Evolutionary conservation across 2,113 vertebrate genomes (phyloP).

Genomic region (Megaceryle maxima): DNA sequence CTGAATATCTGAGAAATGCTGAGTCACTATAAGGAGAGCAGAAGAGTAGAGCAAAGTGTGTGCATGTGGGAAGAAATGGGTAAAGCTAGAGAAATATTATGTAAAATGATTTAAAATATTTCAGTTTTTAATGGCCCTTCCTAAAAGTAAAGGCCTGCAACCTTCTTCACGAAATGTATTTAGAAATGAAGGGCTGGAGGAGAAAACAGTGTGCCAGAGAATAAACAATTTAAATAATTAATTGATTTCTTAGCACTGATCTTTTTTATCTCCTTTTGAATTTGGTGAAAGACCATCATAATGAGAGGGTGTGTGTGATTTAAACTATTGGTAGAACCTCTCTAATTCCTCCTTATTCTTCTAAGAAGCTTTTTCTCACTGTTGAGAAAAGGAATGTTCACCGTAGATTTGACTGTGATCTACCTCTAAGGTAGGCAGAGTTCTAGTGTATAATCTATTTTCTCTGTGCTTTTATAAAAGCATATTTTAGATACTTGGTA

Average conservation of each 20-base stretch:
- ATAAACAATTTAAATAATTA: not conserved
- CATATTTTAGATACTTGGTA: not conserved
- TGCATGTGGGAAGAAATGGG: not conserved
- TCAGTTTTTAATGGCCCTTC: not conserved
- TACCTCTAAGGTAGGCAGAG: not conserved
- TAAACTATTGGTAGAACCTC: not conserved
- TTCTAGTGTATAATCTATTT: not conserved
- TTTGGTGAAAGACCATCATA: not conserved
- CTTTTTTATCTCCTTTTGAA: not conserved
- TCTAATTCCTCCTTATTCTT: not conserved
- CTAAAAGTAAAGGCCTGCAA: not conserved
- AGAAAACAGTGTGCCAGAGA: not conserved
- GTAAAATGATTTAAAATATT: not conserved
- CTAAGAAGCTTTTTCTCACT: not conserved
- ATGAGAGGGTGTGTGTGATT: not conserved
- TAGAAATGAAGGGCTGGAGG: not conserved
- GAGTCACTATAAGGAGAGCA: slow-evolving; percentile 17
- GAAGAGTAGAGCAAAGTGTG: not conserved
- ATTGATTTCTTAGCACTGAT: not conserved
- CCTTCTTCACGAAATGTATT: not conserved
- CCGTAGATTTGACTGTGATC: not conserved
- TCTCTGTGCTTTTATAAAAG: not conserved
- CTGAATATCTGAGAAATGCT: slow-evolving; percentile 21
- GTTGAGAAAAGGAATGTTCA: not conserved
- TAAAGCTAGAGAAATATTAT: not conserved